Conservation (phyloP, 2,113 vertebrate species). For the Colinus virginianus region DNA sequence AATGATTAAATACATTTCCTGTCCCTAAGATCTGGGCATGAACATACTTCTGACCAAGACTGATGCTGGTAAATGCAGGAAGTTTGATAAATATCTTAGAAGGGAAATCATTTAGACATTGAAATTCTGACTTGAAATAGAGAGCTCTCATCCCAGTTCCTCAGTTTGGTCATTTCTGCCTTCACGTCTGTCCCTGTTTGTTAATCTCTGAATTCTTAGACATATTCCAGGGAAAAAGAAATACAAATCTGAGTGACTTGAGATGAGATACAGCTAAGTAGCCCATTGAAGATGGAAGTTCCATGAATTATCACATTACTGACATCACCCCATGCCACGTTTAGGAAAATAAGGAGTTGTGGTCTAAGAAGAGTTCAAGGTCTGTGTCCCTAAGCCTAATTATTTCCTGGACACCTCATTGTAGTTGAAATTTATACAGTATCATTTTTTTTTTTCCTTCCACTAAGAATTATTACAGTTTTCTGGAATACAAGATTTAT, state of each 20-base stretch:
- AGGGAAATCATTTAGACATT: background rate
- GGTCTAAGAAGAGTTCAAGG: background rate
- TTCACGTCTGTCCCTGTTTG: background rate
- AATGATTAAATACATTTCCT: background rate
- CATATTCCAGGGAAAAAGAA: constrained; percentile 21
- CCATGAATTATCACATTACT: background rate
- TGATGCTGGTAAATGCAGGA: background rate
- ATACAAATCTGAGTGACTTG: background rate
- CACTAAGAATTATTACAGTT: background rate
- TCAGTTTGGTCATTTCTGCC: background rate
- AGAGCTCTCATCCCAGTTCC: background rate
- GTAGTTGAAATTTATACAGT: background rate
- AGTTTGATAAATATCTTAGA: constrained; percentile 18
- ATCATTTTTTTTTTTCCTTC: background rate
- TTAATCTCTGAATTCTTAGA: constrained; percentile 55
- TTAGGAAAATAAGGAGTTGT: background rate
- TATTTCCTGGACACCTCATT: background rate
- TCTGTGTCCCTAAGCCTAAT: background rate
- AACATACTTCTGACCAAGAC: background rate
- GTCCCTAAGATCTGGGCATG: background rate
- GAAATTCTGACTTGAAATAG: constrained; percentile 2
- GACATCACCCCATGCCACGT: background rate
- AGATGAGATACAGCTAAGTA: constrained; percentile 20
- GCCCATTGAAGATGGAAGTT: background rate
- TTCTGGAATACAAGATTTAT: background rate